These are phyloP conservation scores for Chlorops oryzae DNA, from an alignment of 1,140 invertebrate genomes.

Conservation along the genomic window DNA sequence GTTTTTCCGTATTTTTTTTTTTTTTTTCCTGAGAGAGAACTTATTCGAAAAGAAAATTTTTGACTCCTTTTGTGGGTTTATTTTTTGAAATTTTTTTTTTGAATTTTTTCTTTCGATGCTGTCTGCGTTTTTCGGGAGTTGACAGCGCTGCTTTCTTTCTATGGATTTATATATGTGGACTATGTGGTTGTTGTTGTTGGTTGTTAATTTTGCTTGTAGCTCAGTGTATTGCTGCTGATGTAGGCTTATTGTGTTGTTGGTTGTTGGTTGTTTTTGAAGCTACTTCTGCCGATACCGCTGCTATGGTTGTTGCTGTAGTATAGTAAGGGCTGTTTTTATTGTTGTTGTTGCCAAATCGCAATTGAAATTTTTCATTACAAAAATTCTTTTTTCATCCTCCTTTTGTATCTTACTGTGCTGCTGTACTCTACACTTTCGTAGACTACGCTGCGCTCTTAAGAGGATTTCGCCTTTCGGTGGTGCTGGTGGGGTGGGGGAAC, in stretches of 20 bases:
- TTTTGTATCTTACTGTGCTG: slow-evolving; percentile 10
- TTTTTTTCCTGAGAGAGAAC: slow-evolving; percentile 14
- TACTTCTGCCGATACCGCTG: not conserved
- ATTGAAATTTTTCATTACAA: slow-evolving; percentile 13
- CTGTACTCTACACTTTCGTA: slow-evolving; percentile 8
- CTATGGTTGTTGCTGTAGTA: slow-evolving; percentile 8
- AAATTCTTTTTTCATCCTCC: slow-evolving; percentile 18
- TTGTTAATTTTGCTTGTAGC: not conserved
- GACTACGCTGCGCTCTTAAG: slow-evolving; percentile 18
- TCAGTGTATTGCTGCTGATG: too few species aligned
- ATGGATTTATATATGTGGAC: too few species aligned
- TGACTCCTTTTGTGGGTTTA: too few species aligned
- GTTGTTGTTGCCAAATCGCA: too few species aligned
- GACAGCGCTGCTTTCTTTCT: not conserved
- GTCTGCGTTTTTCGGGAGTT: not conserved
- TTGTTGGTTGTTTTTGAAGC: not conserved
- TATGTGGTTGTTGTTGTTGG: too few species aligned
- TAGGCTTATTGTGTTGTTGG: too few species aligned
- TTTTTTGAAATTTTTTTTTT: too few species aligned
- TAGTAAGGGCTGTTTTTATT: slow-evolving; percentile 4
- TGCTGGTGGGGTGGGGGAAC: slow-evolving; percentile 11
- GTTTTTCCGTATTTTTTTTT: slow-evolving; percentile 12
- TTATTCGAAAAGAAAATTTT: too few species aligned
- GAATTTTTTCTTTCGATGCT: too few species aligned
- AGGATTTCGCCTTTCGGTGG: slow-evolving; percentile 18